Conservation (phyloP, 2,113 vertebrate genomes). For the Stictonetta naevosa region DNA sequence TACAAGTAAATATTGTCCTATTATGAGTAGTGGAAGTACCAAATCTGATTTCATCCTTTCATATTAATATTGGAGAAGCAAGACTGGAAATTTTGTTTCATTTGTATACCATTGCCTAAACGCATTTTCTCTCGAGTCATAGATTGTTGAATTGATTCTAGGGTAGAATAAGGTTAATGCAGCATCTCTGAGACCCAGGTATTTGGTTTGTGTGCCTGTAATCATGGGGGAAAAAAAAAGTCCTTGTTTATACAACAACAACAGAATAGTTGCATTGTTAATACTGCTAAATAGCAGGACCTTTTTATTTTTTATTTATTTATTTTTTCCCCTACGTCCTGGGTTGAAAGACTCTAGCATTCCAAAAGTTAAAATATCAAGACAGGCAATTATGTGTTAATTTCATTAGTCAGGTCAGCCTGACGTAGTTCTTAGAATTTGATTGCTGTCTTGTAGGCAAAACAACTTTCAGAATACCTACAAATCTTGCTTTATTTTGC, state of each 20-base stretch:
- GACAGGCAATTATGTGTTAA: not conserved
- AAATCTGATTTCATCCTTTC: not conserved
- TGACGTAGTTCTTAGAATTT: not conserved
- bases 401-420: not conserved
- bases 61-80: not conserved
- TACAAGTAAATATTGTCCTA: not conserved
- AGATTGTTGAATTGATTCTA: not conserved
- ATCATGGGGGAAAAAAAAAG: not conserved
- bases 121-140: not conserved
- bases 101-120: not conserved
- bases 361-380: not conserved
- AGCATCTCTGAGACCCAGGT: not conserved
- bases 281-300: not conserved
- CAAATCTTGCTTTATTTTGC: not conserved
- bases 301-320: not conserved
- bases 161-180: not conserved
- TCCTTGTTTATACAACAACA: not conserved
- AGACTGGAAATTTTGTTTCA: not conserved
- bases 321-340: fast-evolving
- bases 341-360: not conserved
- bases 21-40: not conserved
- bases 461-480: not conserved
- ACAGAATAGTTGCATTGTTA: not conserved
- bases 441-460: not conserved
- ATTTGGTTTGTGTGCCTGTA: not conserved